Evolutionary conservation across 2,113 vertebrate species (phyloP).

Genomic region (Cettia cetti): DNA sequence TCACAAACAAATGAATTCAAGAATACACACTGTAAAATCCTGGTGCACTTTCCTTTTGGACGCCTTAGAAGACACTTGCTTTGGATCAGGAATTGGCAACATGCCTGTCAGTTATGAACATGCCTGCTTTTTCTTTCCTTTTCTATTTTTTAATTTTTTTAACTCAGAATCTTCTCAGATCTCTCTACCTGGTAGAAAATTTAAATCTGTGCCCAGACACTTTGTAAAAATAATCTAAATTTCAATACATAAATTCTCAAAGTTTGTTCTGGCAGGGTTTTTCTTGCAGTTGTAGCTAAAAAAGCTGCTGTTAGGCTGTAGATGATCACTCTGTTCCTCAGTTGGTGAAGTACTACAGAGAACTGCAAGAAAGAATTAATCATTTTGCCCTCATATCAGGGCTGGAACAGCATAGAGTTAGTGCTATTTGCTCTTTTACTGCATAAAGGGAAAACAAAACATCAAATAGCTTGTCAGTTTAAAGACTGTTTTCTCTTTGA

Average conservation of each 20-base stretch:
- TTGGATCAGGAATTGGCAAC: neutral
- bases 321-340: neutral
- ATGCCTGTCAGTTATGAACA: neutral
- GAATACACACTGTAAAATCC: neutral
- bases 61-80: neutral
- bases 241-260: neutral
- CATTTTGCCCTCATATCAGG: constrained; percentile 15
- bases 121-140: neutral
- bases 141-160: neutral
- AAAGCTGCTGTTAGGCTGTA: neutral
- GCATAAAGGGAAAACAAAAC: constrained; percentile 19
- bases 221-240: neutral
- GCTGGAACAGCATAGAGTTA: neutral
- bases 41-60: neutral
- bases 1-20: neutral
- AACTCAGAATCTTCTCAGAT: neutral
- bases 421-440: neutral
- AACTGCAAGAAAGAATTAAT: neutral
- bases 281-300: neutral
- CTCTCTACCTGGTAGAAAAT: neutral
- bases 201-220: neutral
- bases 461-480: neutral
- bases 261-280: neutral
- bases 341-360: neutral
- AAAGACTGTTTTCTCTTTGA: neutral